Conservation (phyloP, 2,888 invertebrate species). For the Vandiemenella viatica region DNA sequence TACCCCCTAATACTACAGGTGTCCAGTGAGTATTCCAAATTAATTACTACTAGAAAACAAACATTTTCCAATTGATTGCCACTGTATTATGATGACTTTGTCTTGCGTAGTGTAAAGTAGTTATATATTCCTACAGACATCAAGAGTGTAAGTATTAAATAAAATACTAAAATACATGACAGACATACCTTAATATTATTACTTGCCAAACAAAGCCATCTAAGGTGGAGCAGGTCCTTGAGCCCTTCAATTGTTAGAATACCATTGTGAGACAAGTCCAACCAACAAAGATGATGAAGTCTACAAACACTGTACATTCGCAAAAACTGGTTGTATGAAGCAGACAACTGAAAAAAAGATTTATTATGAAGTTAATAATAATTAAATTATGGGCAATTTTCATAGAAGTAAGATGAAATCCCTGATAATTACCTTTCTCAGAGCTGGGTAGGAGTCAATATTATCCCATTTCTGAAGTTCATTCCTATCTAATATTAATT, state of each 20-base stretch:
- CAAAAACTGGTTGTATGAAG: constrained; percentile 68
- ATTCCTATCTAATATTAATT: constrained; percentile 70
- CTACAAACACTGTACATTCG: constrained; percentile 79
- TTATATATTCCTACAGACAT: background rate
- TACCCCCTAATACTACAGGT: too few species aligned
- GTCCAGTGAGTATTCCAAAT: too few species aligned
- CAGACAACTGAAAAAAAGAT: constrained; percentile 62
- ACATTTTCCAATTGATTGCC: too few species aligned
- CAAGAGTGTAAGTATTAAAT: background rate
- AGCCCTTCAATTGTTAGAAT: constrained; percentile 81
- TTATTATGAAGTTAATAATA: too few species aligned
- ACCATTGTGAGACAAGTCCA: constrained; percentile 76
- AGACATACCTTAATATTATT: constrained; percentile 68
- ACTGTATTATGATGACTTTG: background rate
- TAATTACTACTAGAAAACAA: too few species aligned
- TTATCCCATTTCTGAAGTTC: constrained; percentile 76
- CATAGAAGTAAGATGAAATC: too few species aligned
- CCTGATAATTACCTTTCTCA: constrained; percentile 74
- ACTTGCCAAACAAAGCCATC: constrained; percentile 67
- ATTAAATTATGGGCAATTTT: too few species aligned
- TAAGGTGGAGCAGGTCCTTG: constrained; percentile 65
- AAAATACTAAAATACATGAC: background rate
- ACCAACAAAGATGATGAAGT: constrained; percentile 58
- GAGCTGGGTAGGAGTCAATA: constrained; percentile 62
- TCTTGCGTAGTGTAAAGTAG: background rate